phyloP scores from a whole-genome alignment of 2,888 invertebrate species.

The Metalampra italica region DNA sequence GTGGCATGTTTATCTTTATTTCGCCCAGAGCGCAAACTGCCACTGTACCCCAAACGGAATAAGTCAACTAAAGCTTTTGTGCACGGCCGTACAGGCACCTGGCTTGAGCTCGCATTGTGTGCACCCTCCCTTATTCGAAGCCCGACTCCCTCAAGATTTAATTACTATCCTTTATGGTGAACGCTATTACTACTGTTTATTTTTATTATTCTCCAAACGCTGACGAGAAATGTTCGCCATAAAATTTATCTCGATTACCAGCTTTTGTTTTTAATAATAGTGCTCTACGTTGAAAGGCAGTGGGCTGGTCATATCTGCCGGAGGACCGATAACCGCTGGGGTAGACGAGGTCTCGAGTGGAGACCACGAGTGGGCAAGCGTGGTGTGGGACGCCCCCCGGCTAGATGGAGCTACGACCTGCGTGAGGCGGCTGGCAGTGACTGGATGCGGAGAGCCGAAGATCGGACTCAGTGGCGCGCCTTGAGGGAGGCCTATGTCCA shows the following conservation, averaged over 20 bases:
- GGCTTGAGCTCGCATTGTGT: constrained; percentile 30
- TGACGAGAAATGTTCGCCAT: background rate
- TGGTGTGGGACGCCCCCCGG: no score
- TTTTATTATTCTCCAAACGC: constrained; percentile 32
- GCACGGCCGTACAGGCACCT: constrained; percentile 32
- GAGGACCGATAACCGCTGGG: no score
- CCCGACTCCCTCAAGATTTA: constrained; percentile 53
- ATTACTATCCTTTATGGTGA: constrained; percentile 51
- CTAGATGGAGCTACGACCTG: no score
- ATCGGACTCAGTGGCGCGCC: no score
- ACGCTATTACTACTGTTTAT: constrained; percentile 35
- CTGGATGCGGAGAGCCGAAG: no score
- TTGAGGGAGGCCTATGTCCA: no score
- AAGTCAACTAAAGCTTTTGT: constrained; percentile 48
- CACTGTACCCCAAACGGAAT: constrained; percentile 20
- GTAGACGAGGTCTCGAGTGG: no score
- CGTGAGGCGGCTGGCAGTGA: no score
- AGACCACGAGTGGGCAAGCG: no score
- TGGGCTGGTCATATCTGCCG: no score
- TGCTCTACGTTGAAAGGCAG: no score
- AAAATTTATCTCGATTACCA: background rate
- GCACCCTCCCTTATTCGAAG: constrained; percentile 33
- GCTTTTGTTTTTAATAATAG: no score
- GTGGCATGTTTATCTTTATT: background rate
- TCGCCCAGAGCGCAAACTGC: background rate